Conservation (phyloP, 2,113 vertebrate species). For the Tachycineta bicolor region DNA sequence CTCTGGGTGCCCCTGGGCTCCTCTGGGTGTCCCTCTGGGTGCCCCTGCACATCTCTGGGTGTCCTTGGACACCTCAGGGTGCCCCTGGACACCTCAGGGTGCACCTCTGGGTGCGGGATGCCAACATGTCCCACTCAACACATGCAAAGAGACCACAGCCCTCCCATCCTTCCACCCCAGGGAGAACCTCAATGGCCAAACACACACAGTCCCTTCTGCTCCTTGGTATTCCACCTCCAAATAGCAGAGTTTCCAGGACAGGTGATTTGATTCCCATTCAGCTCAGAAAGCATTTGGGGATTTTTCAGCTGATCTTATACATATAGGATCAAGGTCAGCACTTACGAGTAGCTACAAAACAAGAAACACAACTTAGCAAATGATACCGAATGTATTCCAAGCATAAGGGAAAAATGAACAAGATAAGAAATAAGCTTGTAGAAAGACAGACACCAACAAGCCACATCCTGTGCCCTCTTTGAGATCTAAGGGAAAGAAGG, state of each 20-base stretch:
- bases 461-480: background rate
- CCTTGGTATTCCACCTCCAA: background rate
- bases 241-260: background rate
- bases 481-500: background rate
- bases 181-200: background rate
- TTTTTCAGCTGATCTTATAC: background rate
- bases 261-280: background rate
- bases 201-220: background rate
- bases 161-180: accelerated
- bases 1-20: background rate
- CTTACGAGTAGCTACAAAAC: background rate
- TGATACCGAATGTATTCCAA: background rate
- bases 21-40: too few relatives aligned
- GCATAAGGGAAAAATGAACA: background rate
- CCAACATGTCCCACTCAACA: background rate
- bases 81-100: too few relatives aligned
- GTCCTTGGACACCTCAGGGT: too few relatives aligned
- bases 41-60: too few relatives aligned
- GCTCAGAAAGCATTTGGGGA: background rate
- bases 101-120: too few relatives aligned
- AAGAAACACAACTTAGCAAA: background rate
- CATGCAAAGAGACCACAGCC: background rate
- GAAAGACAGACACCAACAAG: background rate
- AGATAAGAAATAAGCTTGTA: background rate
- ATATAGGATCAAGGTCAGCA: background rate